Base-by-base conservation (phyloP, 1,140 invertebrate species). In the Zaprionus tsacasi region DNA sequence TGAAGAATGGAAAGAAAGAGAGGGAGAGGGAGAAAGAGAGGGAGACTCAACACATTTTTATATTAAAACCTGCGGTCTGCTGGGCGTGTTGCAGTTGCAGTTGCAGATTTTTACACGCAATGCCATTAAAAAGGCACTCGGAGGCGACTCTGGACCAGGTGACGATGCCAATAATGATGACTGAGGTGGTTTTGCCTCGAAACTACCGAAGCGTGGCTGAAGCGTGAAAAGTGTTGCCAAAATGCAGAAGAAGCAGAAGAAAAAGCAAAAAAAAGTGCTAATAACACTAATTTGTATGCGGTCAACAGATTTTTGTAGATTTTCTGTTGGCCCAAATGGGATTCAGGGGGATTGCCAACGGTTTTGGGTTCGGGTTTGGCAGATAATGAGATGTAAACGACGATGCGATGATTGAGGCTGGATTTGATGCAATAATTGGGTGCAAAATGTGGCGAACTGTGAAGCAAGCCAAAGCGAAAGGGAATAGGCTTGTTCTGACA, bases 211-310 rank as follows among this genome's bases (percentile, higher is more conserved):
- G 72, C 72, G 74, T 72, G 74, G 74, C 74, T 52, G 58, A 76
- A 76, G 74, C 74, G 69, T 72, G 74, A 76, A 76, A 76, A 76
- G 40, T 76, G 70, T 61, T 67, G 72, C 67, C 71, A 64, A 74
- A 75, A 75, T 70, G 67, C 67, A 68, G 70, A 59, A 70, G 17
- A 30, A 63, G 60, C 21, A 12, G 33, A 5, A 50, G 13, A 54
- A 15, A n/a, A 27, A 13, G 17, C 3, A 35, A 35, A 36, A 61
- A 65, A 71, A 76, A 48, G 69, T 76, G 74, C 71, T 76, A 76
- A 76, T 76, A 76, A 76, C 69, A 76, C 74, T 73, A 76, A 72
- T 76, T 76, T 76, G 74, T 76, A 70, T 76, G 74, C 70, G 74
- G 74, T 76, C 74, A 76, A 76, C 65, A 30, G 27, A 72, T 76